A percentile compares a stretch with the other conserved stretches of the same genome.
Conservation (phyloP, 2,888 invertebrate species). For the Melinaea menophilus region DNA sequence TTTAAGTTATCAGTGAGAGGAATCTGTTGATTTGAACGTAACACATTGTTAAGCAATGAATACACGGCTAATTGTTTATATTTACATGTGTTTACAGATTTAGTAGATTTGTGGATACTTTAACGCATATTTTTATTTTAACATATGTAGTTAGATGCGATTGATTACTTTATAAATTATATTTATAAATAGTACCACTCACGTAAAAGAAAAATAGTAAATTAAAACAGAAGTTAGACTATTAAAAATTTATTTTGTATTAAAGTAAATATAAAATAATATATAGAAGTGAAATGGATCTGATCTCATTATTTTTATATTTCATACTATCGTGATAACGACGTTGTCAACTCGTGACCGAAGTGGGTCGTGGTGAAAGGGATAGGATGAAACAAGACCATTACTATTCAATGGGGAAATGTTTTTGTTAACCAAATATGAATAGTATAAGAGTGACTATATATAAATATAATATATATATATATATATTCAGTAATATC, state of each 20-base stretch:
- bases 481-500: not conserved
- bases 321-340: not conserved
- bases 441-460: not conserved
- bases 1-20: conserved; percentile 20
- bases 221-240: too few species aligned
- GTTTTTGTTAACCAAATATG: not conserved
- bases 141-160: too few species aligned
- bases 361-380: conserved; percentile 27
- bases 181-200: too few species aligned
- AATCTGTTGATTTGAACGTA: conserved; percentile 9
- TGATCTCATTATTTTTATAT: not conserved
- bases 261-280: too few species aligned
- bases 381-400: conserved; percentile 22
- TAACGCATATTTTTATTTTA: too few species aligned
- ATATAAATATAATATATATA: not conserved
- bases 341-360: conserved; percentile 1
- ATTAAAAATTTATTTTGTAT: too few species aligned
- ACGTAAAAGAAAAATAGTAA: too few species aligned
- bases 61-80: not conserved
- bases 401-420: not conserved
- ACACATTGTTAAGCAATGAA: conserved; percentile 1
- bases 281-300: too few species aligned
- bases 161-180: too few species aligned
- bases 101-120: too few species aligned
- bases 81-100: not conserved